These are phyloP conservation scores for Diceros bicornis DNA, from an alignment of 2,797 vertebrate genomes.

Conservation along the genomic window DNA sequence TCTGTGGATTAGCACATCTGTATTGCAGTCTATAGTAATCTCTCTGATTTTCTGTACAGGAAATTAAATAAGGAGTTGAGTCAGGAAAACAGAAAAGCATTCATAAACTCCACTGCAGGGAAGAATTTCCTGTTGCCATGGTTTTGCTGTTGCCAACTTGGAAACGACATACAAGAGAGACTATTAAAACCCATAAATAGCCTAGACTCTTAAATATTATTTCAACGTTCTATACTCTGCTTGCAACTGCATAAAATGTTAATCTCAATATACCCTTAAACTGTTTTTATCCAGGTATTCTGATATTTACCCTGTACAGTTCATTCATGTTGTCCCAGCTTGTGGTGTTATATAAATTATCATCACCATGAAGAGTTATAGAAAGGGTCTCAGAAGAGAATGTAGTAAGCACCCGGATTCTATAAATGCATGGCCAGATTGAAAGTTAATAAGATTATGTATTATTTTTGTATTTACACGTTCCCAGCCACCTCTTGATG, in stretches of 20 bases:
- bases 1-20: conserved; percentile 77
- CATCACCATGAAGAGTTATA: background rate
- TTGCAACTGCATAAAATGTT: conserved; percentile 60
- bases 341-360: background rate
- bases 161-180: conserved; percentile 78
- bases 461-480: background rate
- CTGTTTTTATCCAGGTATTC: conserved; percentile 32
- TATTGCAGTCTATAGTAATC: conserved; percentile 79
- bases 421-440: background rate
- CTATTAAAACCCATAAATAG: conserved; percentile 85
- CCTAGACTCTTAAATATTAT: conserved; percentile 72
- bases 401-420: background rate
- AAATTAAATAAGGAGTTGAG: conserved; percentile 86
- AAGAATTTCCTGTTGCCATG: conserved; percentile 85
- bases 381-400: background rate
- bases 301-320: background rate
- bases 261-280: conserved; percentile 57
- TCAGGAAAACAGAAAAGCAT: conserved; percentile 86
- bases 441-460: background rate
- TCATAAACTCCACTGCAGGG: conserved; percentile 82
- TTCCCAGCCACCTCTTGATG: background rate
- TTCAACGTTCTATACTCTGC: conserved; percentile 54
- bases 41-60: conserved; percentile 78
- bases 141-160: conserved; percentile 81
- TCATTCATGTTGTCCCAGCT: background rate